A percentile compares a stretch with the other conserved stretches of the same genome.
These are phyloP conservation scores for Cochlearius cochlearius DNA, from an alignment of 2,113 vertebrate genomes.

Conservation along the genomic window DNA sequence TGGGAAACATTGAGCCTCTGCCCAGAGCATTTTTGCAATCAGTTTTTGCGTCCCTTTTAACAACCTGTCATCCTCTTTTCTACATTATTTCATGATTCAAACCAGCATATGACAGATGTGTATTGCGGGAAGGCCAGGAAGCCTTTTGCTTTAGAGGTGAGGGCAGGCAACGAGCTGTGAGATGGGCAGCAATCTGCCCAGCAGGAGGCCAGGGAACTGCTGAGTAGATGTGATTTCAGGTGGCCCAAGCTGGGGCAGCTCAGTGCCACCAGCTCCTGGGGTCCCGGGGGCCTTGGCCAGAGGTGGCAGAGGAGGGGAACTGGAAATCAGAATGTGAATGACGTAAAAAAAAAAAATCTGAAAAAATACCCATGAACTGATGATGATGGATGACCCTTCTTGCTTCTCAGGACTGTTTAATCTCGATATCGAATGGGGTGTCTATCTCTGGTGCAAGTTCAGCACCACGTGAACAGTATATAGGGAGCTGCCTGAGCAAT, in stretches of 20 bases:
- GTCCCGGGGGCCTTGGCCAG: background rate
- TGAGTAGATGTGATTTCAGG: accelerated
- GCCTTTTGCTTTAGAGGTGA: background rate
- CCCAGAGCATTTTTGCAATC: background rate
- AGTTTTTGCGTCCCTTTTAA: background rate
- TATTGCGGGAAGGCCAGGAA: background rate
- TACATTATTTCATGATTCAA: background rate
- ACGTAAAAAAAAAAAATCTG: background rate
- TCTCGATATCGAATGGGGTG: accelerated
- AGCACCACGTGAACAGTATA: background rate
- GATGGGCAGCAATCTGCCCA: background rate
- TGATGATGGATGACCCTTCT: background rate
- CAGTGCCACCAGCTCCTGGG: background rate
- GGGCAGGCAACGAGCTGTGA: background rate
- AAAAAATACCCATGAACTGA: background rate
- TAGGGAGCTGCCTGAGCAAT: background rate
- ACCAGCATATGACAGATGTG: background rate
- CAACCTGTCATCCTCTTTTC: background rate
- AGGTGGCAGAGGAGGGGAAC: background rate
- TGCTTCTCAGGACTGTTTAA: background rate
- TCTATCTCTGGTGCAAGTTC: background rate
- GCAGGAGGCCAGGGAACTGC: background rate
- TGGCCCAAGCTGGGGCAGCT: background rate
- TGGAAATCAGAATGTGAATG: background rate
- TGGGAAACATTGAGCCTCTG: background rate